These are phyloP conservation scores for Sesamia nonagrioides DNA, from an alignment of 1,140 invertebrate genomes.

Conservation along the genomic window DNA sequence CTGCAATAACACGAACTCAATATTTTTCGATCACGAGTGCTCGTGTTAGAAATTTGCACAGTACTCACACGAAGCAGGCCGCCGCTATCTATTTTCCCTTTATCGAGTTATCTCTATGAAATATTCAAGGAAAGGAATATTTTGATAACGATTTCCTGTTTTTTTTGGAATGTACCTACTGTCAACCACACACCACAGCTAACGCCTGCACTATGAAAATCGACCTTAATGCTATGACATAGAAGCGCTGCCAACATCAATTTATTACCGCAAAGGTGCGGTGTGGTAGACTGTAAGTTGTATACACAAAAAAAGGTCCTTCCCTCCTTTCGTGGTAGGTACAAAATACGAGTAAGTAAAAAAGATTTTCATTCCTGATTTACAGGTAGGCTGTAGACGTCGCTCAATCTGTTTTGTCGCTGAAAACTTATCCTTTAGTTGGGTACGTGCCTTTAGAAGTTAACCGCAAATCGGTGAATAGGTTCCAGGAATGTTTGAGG, in stretches of 20 bases:
- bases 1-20: neutral
- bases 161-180: neutral
- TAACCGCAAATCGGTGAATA: neutral
- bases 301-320: no score
- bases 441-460: neutral
- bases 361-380: neutral
- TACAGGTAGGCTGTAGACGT: neutral
- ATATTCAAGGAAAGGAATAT: slow-evolving; percentile 16
- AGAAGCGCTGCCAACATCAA: no score
- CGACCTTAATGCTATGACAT: no score
- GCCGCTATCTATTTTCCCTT: slow-evolving; percentile 4
- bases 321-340: neutral
- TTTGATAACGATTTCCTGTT: slow-evolving; percentile 17
- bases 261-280: no score
- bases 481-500: neutral
- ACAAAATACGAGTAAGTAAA: no score
- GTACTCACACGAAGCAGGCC: neutral
- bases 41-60: slow-evolving; percentile 5
- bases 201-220: no score
- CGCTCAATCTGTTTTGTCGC: neutral
- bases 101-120: slow-evolving; percentile 15
- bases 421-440: neutral
- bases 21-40: slow-evolving; percentile 12
- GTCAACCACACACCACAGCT: no score
- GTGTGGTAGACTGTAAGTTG: no score